Evolutionary conservation across 1,140 invertebrate species (phyloP).

Genomic region (Platyura marginata): DNA sequence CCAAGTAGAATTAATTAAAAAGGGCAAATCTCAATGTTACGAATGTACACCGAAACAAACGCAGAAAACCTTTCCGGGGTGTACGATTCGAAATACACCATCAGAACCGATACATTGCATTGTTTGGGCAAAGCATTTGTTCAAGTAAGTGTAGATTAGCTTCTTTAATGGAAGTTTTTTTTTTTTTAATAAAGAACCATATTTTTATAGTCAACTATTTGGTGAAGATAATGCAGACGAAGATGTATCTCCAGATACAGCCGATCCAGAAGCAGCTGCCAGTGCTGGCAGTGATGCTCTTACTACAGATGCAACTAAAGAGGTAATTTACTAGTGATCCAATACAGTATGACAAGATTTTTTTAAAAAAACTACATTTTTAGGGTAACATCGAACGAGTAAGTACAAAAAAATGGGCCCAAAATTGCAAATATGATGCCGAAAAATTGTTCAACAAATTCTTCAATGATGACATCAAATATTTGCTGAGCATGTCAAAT

Average conservation of each 20-base stretch:
- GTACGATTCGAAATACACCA: constrained; percentile 98
- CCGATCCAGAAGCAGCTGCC: constrained; percentile 66
- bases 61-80: constrained; percentile 90
- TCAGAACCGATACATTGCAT: constrained; percentile 98
- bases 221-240: constrained; percentile 91
- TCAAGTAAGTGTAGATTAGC: constrained; percentile 55
- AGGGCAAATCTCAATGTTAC: constrained; percentile 87
- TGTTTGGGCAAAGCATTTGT: constrained; percentile 98
- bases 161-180: constrained; percentile 2
- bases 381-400: constrained; percentile 55
- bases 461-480: constrained; percentile 90
- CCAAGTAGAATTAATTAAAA: constrained; percentile 68
- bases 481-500: constrained; percentile 86
- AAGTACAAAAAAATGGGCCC: constrained; percentile 84
- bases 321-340: constrained; percentile 3
- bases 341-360: background rate
- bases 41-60: constrained; percentile 86
- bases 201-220: constrained; percentile 72
- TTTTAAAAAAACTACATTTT: constrained; percentile 5
- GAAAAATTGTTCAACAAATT: constrained; percentile 73
- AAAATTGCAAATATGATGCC: constrained; percentile 64
- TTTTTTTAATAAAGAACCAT: constrained; percentile 1
- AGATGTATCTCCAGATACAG: constrained; percentile 93
- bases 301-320: constrained; percentile 9
- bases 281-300: constrained; percentile 27